These are phyloP conservation scores for Lateolabrax maculatus DNA, from an alignment of 2,797 vertebrate species.

Conservation along the genomic window DNA sequence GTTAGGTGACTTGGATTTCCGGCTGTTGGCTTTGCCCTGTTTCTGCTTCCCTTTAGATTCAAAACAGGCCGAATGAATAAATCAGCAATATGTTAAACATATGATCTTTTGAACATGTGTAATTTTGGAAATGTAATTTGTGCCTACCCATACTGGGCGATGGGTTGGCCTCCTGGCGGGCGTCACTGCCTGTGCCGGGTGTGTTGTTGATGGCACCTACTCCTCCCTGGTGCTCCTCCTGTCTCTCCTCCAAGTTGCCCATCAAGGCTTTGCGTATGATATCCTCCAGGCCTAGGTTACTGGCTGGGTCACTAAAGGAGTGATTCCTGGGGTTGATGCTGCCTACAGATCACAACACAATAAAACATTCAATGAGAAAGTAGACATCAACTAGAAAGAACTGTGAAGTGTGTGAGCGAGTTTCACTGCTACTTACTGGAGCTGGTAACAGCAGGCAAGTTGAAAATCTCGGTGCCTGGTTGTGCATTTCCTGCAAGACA, in stretches of 20 bases:
- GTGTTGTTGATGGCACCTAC: conserved; percentile 79
- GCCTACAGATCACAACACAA: conserved; percentile 82
- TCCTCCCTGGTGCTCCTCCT: conserved; percentile 91
- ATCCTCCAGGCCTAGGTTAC: conserved; percentile 97
- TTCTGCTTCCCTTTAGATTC: conserved; percentile 92
- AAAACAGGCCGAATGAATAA: background rate
- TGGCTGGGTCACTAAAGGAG: conserved; percentile 96
- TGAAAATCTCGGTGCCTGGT: conserved; percentile 99
- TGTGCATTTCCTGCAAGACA: conserved; percentile 92
- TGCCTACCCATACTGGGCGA: conserved; percentile 93
- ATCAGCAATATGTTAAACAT: background rate
- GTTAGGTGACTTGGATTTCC: conserved; percentile 97
- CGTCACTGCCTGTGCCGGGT: conserved; percentile 82
- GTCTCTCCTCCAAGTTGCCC: conserved; percentile 96
- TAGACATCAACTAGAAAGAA: background rate
- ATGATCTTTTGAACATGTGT: background rate
- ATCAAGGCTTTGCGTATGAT: conserved; percentile 99
- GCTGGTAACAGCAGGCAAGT: conserved; percentile 96
- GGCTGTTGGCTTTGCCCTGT: conserved; percentile 90
- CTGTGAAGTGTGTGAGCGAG: background rate
- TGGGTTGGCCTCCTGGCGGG: conserved; percentile 92
- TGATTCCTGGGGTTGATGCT: conserved; percentile 93
- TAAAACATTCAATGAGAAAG: conserved; percentile 23
- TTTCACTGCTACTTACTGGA: conserved; percentile 88
- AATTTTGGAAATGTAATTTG: background rate